Base-by-base conservation (phyloP, 2,113 vertebrate genomes). In the Lagopus muta region DNA sequence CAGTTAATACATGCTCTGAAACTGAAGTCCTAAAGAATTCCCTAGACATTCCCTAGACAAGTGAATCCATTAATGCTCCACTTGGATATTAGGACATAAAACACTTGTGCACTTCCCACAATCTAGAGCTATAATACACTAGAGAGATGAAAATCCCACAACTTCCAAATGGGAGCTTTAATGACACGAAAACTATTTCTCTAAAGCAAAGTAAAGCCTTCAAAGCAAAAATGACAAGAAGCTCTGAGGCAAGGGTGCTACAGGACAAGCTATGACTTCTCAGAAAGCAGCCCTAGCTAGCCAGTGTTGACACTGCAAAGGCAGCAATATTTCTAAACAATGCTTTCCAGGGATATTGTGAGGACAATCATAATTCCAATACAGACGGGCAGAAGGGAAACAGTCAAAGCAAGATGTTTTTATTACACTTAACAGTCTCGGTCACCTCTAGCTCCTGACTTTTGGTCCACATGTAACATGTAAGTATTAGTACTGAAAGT, bases 41-140 rank as follows among this genome's bases (percentile, higher is more conserved):
- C 52, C 58, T 8, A 11, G 54, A 92, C 43, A 84, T 34, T 87
- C 77, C 52, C 58, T 8, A 11, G 54, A 92, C 43, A 69, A 72
- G 0, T 42, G 10, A 94, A 71, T 60, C 58, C 50, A 30, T 6
- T 87, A 71, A 86, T 0, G 27, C 76, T 19, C 11, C 60, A 30
- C 77, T 62, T 72, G 30, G 25, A 94, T 13, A 81, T 88, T 74
- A 75, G 34, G 91, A 96, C 10, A 65, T 48, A 92, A 80, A 80
- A 86, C 58, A 47, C 30, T 90, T 67, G 7, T 27, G 21, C 76
- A 86, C 77, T 88, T 90, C 61, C 55, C 82, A 91, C 61, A 76
- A 45, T 83, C 75, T 70, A 32, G 34, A 85, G 93, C 30, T 30
- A 76, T 48, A 75, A 10, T 15, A 58, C 48, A 27, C 14, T 47